phyloP scores from a whole-genome alignment of 2,113 vertebrate species.

The Petromus typicus region DNA sequence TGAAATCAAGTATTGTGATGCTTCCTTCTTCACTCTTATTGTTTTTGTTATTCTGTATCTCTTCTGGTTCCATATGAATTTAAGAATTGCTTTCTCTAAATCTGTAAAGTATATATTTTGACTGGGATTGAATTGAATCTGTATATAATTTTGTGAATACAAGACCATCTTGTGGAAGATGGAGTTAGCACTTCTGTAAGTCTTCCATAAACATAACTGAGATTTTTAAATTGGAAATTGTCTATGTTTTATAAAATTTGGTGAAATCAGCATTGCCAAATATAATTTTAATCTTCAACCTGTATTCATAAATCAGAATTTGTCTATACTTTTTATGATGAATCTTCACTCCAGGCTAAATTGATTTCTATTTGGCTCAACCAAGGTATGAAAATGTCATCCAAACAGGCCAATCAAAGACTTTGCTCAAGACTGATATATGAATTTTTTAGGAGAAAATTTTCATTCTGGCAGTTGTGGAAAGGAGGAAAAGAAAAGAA shows the following conservation, averaged over 20 bases:
- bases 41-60: too few relatives aligned
- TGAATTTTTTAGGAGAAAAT: background rate
- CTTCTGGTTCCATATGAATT: too few relatives aligned
- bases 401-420: background rate
- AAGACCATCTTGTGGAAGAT: background rate
- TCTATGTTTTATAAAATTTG: background rate
- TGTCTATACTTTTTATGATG: background rate
- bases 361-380: background rate
- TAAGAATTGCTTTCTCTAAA: too few relatives aligned
- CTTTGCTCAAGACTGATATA: background rate
- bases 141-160: too few relatives aligned
- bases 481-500: background rate
- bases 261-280: background rate
- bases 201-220: background rate
- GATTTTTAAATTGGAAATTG: slow-evolving; percentile 12
- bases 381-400: background rate
- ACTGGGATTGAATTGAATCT: too few relatives aligned
- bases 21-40: too few relatives aligned
- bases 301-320: background rate
- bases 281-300: background rate
- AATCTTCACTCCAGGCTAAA: background rate
- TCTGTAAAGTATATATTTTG: too few relatives aligned
- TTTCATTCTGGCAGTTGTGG: background rate
- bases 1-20: too few relatives aligned
- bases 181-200: background rate